These are phyloP conservation scores for Tachuris rubrigastra DNA, from an alignment of 2,113 vertebrate species.

Conservation along the genomic window DNA sequence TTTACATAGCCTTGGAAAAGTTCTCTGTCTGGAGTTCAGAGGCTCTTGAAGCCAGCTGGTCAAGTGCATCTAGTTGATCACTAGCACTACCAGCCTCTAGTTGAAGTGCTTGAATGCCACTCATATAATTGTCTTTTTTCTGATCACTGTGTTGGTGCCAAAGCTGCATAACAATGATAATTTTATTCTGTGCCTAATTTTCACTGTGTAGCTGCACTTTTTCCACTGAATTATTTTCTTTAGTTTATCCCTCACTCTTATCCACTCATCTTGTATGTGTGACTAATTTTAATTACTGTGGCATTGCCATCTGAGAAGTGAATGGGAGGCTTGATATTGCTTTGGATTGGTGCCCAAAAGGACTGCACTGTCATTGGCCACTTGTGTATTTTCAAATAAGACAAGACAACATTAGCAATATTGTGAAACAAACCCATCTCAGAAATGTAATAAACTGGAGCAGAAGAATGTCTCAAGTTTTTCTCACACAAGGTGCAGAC, in stretches of 20 bases:
- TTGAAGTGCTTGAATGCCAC: neutral
- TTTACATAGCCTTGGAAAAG: neutral
- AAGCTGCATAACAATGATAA: neutral
- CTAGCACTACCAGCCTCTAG: neutral
- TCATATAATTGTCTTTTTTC: neutral
- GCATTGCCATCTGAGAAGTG: neutral
- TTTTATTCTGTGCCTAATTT: constrained; percentile 28
- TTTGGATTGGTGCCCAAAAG: constrained; percentile 49
- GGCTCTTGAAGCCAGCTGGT: neutral
- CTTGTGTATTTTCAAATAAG: neutral
- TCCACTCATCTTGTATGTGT: neutral
- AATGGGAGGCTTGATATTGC: neutral
- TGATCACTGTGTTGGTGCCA: neutral
- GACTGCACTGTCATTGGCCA: neutral
- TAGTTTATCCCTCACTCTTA: neutral
- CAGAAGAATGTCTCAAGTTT: neutral
- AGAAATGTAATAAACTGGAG: neutral
- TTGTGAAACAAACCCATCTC: neutral
- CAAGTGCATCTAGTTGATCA: neutral
- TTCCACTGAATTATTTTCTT: constrained; percentile 19
- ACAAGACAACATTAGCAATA: neutral
- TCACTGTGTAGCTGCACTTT: neutral
- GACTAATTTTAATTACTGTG: constrained; percentile 53
- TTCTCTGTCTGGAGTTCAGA: neutral
- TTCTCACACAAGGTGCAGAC: neutral